phyloP scores from a whole-genome alignment of 2,797 vertebrate genomes.

The Paramormyrops hopkinsi region DNA sequence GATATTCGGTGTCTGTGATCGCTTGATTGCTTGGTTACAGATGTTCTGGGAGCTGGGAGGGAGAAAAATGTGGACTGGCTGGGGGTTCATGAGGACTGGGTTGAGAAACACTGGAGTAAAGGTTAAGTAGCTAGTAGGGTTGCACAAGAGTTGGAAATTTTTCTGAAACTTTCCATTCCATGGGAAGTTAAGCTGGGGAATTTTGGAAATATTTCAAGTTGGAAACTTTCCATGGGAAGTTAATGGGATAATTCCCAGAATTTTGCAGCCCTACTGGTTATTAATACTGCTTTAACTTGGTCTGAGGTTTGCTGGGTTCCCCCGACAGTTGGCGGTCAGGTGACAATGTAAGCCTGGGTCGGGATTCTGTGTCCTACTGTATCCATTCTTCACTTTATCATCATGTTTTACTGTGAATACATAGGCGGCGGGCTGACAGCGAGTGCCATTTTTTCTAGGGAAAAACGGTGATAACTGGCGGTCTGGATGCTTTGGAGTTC shows the following conservation, averaged over 20 bases:
- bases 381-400: not conserved
- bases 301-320: not conserved
- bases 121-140: not conserved
- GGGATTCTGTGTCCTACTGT: not conserved
- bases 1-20: not conserved
- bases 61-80: not conserved
- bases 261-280: not conserved
- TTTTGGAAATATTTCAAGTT: not conserved
- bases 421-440: not conserved
- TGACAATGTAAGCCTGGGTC: not conserved
- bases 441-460: slow-evolving; percentile 57
- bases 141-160: not conserved
- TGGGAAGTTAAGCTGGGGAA: not conserved
- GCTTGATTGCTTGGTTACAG: not conserved
- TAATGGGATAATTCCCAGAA: not conserved
- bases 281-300: not conserved
- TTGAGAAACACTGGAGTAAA: not conserved
- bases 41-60: not conserved
- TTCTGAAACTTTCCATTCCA: not conserved
- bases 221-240: not conserved
- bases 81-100: not conserved
- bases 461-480: slow-evolving; percentile 81
- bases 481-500: slow-evolving; percentile 93
- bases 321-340: not conserved
- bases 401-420: not conserved